Base-by-base conservation (phyloP, 2,888 invertebrate genomes). In the Caenorhabditis sp. region DNA sequence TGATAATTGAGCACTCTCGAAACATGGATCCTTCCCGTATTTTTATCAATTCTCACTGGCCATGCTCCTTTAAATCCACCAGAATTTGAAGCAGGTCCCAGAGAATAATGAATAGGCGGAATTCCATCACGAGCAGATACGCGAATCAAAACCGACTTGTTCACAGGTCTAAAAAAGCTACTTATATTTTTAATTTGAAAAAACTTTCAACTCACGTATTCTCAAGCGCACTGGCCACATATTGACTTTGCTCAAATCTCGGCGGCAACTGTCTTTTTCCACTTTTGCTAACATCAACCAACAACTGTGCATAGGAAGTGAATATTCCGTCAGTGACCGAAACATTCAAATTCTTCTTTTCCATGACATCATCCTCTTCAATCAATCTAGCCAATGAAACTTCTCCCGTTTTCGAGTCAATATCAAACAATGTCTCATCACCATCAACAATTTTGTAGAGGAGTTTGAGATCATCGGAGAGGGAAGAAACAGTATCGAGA, bases 251-350 rank as follows among this genome's bases (percentile, higher is more conserved):
- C 20, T 84, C 82, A 66, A 85, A 85, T 38, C 74, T 74, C 8
- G 83, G 81, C 8, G 79, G 70, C 12, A 68, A 66, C 17, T 73
- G 67, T 61, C 77, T 53, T 8, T 52, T 58, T 43, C 82, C 83
- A 21, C 73, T 70, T 23, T 74, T 58, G 17, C 61, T 23, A 20
- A 74, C 43, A 1, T 63, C 77, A 10, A 90, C 87, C 50, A 84
- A 82, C 10, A 90, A 88, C 49, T 88, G 83, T 0, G 94, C 92
- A 89, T 93, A 95, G 78, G 92, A 93, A 8, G 94, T 95, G 90
- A 95, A 95, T 49, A 96, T 94, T 38, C 96, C 96, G 90, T 97
- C 97, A 65, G 94, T 94, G 50, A 95, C 96, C 1, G 95, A 95
- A 38, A 97, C 92, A 90, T 97, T 97, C 70, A 97, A 91, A 70